Evolutionary conservation across 30 jellyfish, hydroid and myxozoan species (phyloP).

Genomic region (Mastigias papua): DNA sequence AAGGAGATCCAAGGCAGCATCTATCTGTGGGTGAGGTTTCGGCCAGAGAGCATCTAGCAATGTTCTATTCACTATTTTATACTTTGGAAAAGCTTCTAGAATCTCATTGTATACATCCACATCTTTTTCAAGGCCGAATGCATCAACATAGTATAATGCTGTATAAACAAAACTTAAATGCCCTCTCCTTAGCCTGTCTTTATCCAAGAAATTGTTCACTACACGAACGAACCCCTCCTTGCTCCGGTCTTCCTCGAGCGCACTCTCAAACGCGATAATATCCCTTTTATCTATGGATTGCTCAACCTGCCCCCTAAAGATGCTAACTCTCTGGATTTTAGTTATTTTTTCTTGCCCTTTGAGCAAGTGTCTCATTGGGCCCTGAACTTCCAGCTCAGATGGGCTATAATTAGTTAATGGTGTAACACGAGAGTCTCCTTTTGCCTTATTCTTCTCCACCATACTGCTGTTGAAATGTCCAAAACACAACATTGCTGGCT

Average conservation of each 20-base stretch:
- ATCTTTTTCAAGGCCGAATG: slow-evolving; percentile 80
- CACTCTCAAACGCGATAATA: slow-evolving; percentile 52
- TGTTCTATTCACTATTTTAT: slow-evolving; percentile 71
- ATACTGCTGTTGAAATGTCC: background rate
- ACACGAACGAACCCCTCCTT: slow-evolving; percentile 78
- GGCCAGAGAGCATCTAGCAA: slow-evolving; percentile 96
- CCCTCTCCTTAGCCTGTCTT: slow-evolving; percentile 78
- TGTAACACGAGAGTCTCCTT: background rate
- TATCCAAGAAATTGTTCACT: slow-evolving; percentile 49
- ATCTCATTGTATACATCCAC: slow-evolving; percentile 84
- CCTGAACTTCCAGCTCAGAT: slow-evolving; percentile 20
- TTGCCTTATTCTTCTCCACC: background rate
- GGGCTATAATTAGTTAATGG: too few species aligned
- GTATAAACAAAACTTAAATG: slow-evolving; percentile 89
- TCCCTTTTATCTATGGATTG: slow-evolving; percentile 48
- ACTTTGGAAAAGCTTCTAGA: slow-evolving; percentile 90
- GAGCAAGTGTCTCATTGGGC: slow-evolving; percentile 22
- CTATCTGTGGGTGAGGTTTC: slow-evolving; percentile 93
- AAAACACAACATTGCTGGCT: background rate
- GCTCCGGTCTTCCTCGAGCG: slow-evolving; percentile 53
- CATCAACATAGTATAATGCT: slow-evolving; percentile 82
- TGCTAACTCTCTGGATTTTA: slow-evolving; percentile 22
- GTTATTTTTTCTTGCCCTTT: slow-evolving; percentile 40
- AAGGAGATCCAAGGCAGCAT: slow-evolving; percentile 85
- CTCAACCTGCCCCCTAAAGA: slow-evolving; percentile 49